Base-by-base conservation (phyloP, 2,113 vertebrate species). In the Indicator maculatus region DNA sequence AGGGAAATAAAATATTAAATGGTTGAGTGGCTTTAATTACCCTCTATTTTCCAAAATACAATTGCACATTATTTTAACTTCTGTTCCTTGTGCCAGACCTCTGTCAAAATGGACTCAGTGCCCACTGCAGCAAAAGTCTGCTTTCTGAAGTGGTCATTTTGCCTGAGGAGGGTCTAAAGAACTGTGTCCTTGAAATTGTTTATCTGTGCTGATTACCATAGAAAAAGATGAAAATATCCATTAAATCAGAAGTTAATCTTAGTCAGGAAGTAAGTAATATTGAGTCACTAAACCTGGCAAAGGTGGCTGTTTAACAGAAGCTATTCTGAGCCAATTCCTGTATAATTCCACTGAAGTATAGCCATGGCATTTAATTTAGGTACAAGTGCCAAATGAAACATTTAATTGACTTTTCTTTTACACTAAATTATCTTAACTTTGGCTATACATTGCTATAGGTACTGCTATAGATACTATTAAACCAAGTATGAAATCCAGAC, bases 221-320 rank as follows among this genome's bases (percentile, higher is more conserved):
- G 53, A 83, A 60, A 92, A 95, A 78, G 36, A 95, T 23, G 90
- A 86, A 95, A 91, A 86, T 55, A 82, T 39, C 58, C 50, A 50
- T 90, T 88, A 92, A 95, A 90, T 63, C 70, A 79, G 50, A 86
- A 90, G 69, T 88, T 95, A 94, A 94, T 93, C 90, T 86, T 38
- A 88, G 72, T 39, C 87, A 93, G 94, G 72, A 95, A 95, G 79
- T 75, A 91, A 91, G 76, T 72, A 90, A 93, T 88, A 92, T 10
- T 83, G 85, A 95, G 61, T 84, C 93, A 95, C 39, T 91, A 84
- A 91, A 90, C 66, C 88, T 92, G 91, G 94, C 91, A 95, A 93
- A 94, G 65, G 63, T 86, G 59, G 19, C 60, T 74, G 50, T 85
- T 93, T 93, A 92, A 78, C 58, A 90, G 86, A 72, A 95, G 77